Percentiles rank a stretch among this genome's conserved stretches.
Evolutionary conservation across 2,888 invertebrate species (phyloP).

Genomic region (Bombylius discolor): DNA sequence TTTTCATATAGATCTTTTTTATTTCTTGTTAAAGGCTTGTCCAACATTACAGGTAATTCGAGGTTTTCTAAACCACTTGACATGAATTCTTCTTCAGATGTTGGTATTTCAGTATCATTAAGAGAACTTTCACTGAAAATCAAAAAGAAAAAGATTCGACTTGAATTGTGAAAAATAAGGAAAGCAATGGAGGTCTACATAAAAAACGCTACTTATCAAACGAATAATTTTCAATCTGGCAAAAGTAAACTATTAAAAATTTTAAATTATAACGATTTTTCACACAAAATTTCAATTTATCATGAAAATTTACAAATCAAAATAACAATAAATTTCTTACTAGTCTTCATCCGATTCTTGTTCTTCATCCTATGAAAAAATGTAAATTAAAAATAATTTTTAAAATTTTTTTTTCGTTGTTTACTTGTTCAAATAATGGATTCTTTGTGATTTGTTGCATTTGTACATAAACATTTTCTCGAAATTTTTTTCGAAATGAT

Average conservation of each 20-base stretch:
- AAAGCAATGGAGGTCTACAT: no score
- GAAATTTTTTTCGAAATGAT: no score
- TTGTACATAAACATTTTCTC: no score
- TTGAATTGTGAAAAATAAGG: no score
- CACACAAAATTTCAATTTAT: no score
- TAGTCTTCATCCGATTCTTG: no score
- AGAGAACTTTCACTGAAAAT: constrained; percentile 5
- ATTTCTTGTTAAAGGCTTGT: constrained; percentile 6
- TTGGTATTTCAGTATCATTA: constrained; percentile 8
- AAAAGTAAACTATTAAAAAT: no score
- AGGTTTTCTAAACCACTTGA: neutral
- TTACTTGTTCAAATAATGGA: neutral
- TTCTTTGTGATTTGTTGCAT: neutral
- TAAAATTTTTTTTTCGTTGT: neutral
- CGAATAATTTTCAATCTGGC: no score
- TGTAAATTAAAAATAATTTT: neutral
- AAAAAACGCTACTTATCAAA: no score
- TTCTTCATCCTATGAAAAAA: neutral
- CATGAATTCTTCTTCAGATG: constrained; percentile 8
- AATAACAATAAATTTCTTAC: no score
- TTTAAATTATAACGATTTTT: no score
- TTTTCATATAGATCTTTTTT: constrained; percentile 1
- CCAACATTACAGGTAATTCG: neutral
- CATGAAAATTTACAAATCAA: no score
- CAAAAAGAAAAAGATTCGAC: neutral